Evolutionary conservation across 2,888 invertebrate genomes (phyloP).

Genomic region (Cylindroiulus punctatus): DNA sequence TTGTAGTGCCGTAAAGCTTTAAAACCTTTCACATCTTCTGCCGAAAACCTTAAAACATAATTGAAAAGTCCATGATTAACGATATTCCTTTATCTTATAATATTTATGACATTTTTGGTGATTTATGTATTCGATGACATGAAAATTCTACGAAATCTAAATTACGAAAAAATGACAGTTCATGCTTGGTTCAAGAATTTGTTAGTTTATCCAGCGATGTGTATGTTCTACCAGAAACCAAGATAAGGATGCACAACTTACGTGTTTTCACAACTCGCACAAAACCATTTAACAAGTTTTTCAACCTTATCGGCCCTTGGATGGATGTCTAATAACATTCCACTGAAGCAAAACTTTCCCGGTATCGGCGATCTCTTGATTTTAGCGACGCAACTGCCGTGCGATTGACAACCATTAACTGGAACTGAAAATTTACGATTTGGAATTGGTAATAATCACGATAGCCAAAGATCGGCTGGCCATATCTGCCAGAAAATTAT

Average conservation of each 20-base stretch:
- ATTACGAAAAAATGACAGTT: too few species aligned
- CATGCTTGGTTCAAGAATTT: too few species aligned
- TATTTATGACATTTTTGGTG: too few species aligned
- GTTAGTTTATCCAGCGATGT: too few species aligned
- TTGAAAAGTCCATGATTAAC: not conserved
- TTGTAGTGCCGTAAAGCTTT: not conserved
- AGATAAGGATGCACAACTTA: not conserved
- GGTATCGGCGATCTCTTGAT: not conserved
- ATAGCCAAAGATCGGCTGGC: not conserved
- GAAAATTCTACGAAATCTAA: not conserved
- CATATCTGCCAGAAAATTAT: not conserved
- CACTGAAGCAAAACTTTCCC: conserved; percentile 5
- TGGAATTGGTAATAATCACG: not conserved
- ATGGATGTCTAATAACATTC: not conserved
- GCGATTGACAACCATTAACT: not conserved
- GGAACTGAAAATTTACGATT: not conserved
- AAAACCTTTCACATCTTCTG: not conserved
- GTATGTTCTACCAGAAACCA: not conserved
- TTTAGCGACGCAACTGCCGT: not conserved
- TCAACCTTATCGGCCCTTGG: not conserved
- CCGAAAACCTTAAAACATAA: not conserved
- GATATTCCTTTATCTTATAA: too few species aligned
- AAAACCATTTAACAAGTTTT: conserved; percentile 42
- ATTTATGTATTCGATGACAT: not conserved
- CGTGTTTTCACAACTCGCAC: not conserved